Evolutionary conservation across 2,113 vertebrate species (phyloP).

Genomic region (Carlito syrichta): DNA sequence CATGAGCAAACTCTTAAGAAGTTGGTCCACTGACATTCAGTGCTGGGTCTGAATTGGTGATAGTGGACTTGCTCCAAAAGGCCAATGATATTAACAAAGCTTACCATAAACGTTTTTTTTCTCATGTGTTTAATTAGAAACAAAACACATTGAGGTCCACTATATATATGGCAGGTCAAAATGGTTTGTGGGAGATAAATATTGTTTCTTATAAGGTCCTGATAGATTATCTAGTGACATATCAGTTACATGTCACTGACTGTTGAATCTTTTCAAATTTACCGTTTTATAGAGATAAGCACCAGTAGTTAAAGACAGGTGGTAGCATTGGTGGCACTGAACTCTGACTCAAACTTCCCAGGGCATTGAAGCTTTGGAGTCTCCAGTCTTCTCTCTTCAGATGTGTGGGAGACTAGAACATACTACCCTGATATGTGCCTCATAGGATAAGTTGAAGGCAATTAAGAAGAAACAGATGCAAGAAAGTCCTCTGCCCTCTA

Average conservation of each 20-base stretch:
- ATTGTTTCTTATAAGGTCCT: too few relatives aligned
- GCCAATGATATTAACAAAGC: not conserved
- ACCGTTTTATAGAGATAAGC: not conserved
- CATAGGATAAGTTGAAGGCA: not conserved
- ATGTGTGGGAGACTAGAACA: not conserved
- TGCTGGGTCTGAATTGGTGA: too few relatives aligned
- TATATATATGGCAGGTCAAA: not conserved
- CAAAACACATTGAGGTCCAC: not conserved
- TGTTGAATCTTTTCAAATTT: not conserved
- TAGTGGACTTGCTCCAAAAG: too few relatives aligned
- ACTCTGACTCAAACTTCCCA: not conserved
- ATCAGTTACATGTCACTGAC: too few relatives aligned
- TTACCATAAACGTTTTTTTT: not conserved
- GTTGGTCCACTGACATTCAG: not conserved
- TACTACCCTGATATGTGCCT: rapidly evolving
- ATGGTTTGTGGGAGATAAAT: not conserved
- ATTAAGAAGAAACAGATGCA: not conserved
- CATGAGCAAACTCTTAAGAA: not conserved
- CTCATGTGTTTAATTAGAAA: not conserved
- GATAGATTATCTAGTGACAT: too few relatives aligned
- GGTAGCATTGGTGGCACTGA: rapidly evolving
- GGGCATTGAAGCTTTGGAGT: not conserved
- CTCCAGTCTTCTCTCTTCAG: not conserved
- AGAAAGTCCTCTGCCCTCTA: not conserved
- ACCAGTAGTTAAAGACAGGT: too few relatives aligned